Conservation (phyloP, 2,113 vertebrate genomes). For the Lampris incognitus region DNA sequence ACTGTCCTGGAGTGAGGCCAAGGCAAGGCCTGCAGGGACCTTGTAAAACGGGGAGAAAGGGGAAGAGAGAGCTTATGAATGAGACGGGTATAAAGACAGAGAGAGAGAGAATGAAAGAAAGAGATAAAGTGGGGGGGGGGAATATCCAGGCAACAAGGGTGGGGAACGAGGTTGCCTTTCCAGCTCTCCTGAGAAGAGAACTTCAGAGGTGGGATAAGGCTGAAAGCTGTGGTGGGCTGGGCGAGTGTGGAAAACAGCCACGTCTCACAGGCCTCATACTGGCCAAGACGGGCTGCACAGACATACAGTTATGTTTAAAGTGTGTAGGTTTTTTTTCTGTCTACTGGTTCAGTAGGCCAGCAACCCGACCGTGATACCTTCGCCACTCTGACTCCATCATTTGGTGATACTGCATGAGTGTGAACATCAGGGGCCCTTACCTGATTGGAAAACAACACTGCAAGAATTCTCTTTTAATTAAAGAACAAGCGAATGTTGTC, state of each 20-base stretch:
- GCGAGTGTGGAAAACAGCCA: constrained; percentile 79
- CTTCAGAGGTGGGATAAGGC: constrained; percentile 59
- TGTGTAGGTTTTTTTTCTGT: background rate
- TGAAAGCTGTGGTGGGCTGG: constrained; percentile 58
- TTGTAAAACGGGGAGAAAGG: constrained; percentile 37
- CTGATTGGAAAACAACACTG: background rate
- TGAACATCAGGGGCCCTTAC: background rate
- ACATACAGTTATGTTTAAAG: constrained; percentile 27
- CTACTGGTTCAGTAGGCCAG: constrained; percentile 24
- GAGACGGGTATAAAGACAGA: background rate
- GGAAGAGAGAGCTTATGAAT: constrained; percentile 18
- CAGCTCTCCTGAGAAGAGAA: constrained; percentile 67
- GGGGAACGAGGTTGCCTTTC: constrained; percentile 67
- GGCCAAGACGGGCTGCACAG: constrained; percentile 61
- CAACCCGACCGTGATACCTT: background rate
- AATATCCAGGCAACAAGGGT: constrained; percentile 49
- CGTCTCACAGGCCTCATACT: constrained; percentile 71
- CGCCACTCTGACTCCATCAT: constrained; percentile 1
- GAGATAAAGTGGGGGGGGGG: constrained; percentile 16
- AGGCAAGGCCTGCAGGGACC: constrained; percentile 69
- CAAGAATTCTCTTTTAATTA: background rate
- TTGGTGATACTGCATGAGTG: constrained; percentile 1
- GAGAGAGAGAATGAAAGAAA: constrained; percentile 19
- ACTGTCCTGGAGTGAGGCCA: constrained; percentile 79
- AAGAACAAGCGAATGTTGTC: background rate